phyloP scores from a whole-genome alignment of 2,113 vertebrate species.

The Thymallus thymallus region DNA sequence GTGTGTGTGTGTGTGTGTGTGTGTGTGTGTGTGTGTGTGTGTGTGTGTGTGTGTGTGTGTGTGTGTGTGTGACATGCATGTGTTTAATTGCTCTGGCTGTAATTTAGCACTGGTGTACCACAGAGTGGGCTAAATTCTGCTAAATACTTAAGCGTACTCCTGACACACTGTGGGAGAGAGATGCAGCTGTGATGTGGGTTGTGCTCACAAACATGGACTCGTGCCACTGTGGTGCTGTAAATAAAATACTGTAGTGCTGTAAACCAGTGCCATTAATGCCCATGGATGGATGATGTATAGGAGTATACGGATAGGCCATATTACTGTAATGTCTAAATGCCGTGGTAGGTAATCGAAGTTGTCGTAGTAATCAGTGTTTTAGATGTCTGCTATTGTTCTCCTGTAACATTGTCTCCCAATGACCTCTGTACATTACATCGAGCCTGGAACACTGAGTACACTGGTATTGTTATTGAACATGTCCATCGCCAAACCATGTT shows the following conservation, averaged over 20 bases:
- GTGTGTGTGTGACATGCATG: slow-evolving; percentile 13
- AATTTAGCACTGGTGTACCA: slow-evolving; percentile 49
- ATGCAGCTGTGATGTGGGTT: slow-evolving; percentile 10
- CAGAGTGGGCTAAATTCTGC: slow-evolving; percentile 34
- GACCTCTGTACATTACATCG: too few relatives aligned
- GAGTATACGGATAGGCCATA: not conserved
- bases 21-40: too few relatives aligned
- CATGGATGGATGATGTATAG: slow-evolving; percentile 3
- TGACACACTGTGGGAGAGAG: slow-evolving; percentile 33
- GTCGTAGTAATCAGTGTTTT: not conserved
- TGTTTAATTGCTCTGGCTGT: slow-evolving; percentile 50
- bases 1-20: not conserved
- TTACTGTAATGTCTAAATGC: not conserved
- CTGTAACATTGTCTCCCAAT: too few relatives aligned
- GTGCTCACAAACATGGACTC: slow-evolving; percentile 47
- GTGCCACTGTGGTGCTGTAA: slow-evolving; percentile 29
- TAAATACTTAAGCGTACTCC: slow-evolving; percentile 50
- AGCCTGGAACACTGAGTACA: too few relatives aligned
- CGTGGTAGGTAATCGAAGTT: not conserved
- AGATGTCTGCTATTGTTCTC: too few relatives aligned
- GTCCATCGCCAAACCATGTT: too few relatives aligned
- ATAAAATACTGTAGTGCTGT: not conserved
- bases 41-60: not conserved
- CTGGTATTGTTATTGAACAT: too few relatives aligned
- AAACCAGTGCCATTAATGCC: not conserved